Percentiles rank a stretch among this genome's conserved stretches.
These are phyloP conservation scores for Drosophila ficusphila DNA, from an alignment of 1,140 invertebrate species.

Conservation along the genomic window DNA sequence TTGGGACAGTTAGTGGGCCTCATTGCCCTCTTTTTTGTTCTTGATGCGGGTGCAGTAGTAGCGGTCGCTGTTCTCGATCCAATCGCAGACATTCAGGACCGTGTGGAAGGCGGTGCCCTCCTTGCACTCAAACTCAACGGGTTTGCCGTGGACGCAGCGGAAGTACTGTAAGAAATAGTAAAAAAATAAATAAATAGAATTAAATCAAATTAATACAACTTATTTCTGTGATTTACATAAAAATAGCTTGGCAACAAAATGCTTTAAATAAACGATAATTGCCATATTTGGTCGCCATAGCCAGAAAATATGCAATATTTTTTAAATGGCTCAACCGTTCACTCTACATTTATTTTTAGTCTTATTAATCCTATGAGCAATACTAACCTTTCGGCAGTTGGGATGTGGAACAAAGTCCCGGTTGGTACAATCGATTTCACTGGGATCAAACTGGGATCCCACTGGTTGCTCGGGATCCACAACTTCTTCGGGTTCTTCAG, in stretches of 20 bases:
- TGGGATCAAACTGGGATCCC: conserved; percentile 53
- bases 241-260: no score
- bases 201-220: neutral
- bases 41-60: conserved; percentile 77
- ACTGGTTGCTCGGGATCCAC: conserved; percentile 38
- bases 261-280: no score
- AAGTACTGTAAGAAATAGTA: conserved; percentile 87
- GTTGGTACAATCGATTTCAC: conserved; percentile 85
- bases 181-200: no score
- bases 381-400: conserved; percentile 85
- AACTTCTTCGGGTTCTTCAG: conserved; percentile 47
- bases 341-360: no score
- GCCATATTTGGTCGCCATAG: no score
- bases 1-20: conserved; percentile 28
- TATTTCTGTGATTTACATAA: no score
- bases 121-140: conserved; percentile 89
- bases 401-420: conserved; percentile 89
- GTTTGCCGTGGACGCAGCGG: conserved; percentile 90
- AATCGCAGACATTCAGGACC: conserved; percentile 89
- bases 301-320: neutral
- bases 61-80: conserved; percentile 90
- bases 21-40: conserved; percentile 35
- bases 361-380: no score
- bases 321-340: no score
- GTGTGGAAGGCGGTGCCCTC: conserved; percentile 91